Evolutionary conservation across 1,140 invertebrate species (phyloP).

Genomic region (Nasonia vitripennis): DNA sequence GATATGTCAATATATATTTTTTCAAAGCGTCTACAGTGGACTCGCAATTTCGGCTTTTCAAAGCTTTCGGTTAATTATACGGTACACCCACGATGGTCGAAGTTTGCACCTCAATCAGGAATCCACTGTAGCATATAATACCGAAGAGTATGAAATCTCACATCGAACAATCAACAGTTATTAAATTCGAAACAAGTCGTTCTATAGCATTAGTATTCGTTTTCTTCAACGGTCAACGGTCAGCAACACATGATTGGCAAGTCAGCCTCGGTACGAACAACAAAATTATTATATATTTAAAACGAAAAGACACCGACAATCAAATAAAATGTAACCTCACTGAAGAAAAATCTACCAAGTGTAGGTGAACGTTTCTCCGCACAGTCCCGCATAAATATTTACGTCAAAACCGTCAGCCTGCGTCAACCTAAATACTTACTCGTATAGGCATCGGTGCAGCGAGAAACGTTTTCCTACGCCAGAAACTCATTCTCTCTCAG

Average conservation of each 20-base stretch:
- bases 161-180: slow-evolving; percentile 30
- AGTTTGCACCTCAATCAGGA: neutral
- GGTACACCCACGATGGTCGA: too few species aligned
- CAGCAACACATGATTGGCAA: slow-evolving; percentile 41
- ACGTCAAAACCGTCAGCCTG: too few species aligned
- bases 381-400: neutral
- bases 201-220: neutral
- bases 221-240: neutral
- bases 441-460: neutral
- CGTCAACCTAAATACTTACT: neutral
- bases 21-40: too few species aligned
- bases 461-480: neutral
- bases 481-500: neutral
- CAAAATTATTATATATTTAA: slow-evolving; percentile 21
- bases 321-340: slow-evolving; percentile 4
- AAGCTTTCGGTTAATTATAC: neutral
- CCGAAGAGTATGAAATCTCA: neutral
- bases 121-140: neutral
- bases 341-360: slow-evolving; percentile 55
- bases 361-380: neutral
- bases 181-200: neutral
- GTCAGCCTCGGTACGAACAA: slow-evolving; percentile 28
- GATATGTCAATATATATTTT: neutral
- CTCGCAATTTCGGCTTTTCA: neutral
- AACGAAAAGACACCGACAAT: slow-evolving; percentile 20